Evolutionary conservation across 2,888 invertebrate species (phyloP).

Genomic region (Cancer borealis): DNA sequence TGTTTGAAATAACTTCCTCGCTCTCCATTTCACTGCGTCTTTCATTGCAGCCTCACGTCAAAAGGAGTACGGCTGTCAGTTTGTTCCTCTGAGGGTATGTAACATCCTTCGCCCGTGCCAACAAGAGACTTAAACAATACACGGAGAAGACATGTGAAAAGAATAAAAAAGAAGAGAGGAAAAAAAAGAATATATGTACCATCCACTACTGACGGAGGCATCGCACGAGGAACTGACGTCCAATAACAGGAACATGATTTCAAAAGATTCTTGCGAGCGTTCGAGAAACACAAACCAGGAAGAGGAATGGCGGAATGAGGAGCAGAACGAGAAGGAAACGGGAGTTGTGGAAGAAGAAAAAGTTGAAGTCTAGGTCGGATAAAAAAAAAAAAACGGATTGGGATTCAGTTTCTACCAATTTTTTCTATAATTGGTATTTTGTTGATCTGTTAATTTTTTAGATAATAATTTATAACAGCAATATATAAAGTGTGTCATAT

Average conservation of each 20-base stretch:
- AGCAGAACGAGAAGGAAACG: neutral
- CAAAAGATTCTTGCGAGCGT: neutral
- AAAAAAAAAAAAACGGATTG: neutral
- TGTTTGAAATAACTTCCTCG: neutral
- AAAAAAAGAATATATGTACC: slow-evolving; percentile 10
- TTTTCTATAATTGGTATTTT: neutral
- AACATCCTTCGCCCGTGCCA: no score
- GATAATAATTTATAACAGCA: no score
- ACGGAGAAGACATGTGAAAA: neutral
- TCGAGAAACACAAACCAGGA: slow-evolving; percentile 1
- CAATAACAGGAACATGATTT: slow-evolving; percentile 17
- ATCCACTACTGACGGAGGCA: neutral
- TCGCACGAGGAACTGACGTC: neutral
- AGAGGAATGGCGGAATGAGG: neutral
- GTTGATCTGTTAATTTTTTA: neutral
- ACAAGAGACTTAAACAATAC: neutral
- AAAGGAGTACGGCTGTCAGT: neutral
- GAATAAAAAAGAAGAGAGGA: neutral
- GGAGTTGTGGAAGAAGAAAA: neutral
- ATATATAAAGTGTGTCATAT: no score
- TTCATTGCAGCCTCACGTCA: neutral
- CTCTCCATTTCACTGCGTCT: neutral
- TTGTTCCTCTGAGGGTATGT: neutral
- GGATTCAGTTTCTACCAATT: neutral
- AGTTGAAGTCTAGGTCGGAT: neutral